Conservation (phyloP, 2,888 invertebrate genomes). For the Ypsolopha scabrella region DNA sequence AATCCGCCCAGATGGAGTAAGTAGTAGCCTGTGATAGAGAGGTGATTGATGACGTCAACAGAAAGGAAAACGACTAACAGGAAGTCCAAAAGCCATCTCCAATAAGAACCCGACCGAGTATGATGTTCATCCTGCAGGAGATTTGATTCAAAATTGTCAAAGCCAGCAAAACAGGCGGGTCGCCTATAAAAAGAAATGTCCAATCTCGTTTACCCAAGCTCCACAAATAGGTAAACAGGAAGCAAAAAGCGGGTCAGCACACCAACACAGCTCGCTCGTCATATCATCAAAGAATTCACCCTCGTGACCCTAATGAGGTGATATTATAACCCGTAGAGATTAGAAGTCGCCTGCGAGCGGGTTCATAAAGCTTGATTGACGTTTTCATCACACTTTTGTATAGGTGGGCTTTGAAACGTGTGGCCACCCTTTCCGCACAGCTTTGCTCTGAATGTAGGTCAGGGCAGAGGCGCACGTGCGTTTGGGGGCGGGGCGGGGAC, state of each 20-base stretch:
- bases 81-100: conserved; percentile 1
- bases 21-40: conserved; percentile 30
- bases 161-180: neutral
- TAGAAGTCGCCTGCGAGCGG: neutral
- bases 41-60: conserved; percentile 29
- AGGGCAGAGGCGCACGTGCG: conserved; percentile 32
- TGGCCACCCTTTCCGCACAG: conserved; percentile 14
- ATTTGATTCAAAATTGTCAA: neutral
- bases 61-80: conserved; percentile 15
- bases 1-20: conserved; percentile 16
- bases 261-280: neutral
- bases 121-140: neutral
- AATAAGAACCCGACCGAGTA: neutral
- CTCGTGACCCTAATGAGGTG: neutral
- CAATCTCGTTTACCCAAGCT: neutral
- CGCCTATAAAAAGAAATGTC: neutral
- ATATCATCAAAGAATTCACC: neutral
- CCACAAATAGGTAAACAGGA: neutral
- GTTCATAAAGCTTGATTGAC: conserved; percentile 3
- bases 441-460: conserved; percentile 38
- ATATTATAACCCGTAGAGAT: neutral
- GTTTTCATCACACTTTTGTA: neutral
- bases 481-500: conserved; percentile 29
- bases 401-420: neutral
- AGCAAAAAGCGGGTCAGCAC: neutral